These are phyloP conservation scores for Eulemur mongoz DNA, from an alignment of 2,797 vertebrate species.

Conservation along the genomic window DNA sequence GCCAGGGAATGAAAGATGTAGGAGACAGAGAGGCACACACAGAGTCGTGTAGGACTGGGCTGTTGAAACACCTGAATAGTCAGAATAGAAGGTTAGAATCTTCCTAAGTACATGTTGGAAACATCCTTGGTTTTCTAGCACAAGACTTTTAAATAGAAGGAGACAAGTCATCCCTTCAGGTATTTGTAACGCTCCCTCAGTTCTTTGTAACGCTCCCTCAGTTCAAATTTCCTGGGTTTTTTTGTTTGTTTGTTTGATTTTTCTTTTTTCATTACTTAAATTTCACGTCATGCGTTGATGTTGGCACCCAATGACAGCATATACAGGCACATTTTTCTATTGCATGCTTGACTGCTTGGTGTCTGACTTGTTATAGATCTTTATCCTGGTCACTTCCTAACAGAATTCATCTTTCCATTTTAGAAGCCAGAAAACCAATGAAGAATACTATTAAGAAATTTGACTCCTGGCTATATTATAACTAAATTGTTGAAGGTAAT, in stretches of 20 bases:
- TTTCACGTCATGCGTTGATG: neutral
- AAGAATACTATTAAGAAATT: neutral
- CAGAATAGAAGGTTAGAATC: neutral
- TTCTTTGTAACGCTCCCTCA: neutral
- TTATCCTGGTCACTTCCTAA: neutral
- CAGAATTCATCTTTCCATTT: neutral
- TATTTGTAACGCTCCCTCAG: neutral
- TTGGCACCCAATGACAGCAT: neutral
- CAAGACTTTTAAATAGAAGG: neutral
- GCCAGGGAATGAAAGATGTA: conserved; percentile 91
- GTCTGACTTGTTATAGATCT: neutral
- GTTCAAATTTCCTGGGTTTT: neutral
- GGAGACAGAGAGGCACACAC: conserved; percentile 88
- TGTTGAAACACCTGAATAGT: conserved; percentile 89
- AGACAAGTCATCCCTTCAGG: neutral
- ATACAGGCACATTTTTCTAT: neutral
- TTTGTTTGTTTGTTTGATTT: neutral
- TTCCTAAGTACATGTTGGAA: neutral
- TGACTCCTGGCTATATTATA: neutral
- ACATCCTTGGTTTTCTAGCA: neutral
- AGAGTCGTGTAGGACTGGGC: conserved; percentile 91
- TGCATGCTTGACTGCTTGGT: neutral
- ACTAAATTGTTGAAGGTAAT: neutral
- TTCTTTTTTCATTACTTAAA: neutral
- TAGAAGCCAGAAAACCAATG: neutral